Evolutionary conservation across 1,140 invertebrate genomes (phyloP).

Genomic region (Drosophila bocki): DNA sequence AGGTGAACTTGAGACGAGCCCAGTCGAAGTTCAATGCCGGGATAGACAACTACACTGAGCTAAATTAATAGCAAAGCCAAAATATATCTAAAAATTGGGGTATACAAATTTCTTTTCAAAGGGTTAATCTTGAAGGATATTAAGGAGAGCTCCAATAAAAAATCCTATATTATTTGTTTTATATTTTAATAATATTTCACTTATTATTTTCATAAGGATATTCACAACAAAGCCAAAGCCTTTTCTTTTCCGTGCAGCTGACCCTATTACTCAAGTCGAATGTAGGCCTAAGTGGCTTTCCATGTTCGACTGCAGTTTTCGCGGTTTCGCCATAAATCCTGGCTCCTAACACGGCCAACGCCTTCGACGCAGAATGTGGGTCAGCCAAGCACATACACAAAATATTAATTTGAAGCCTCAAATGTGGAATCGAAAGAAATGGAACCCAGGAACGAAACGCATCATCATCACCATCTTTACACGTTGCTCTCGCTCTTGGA

Average conservation of each 20-base stretch:
- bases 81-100: not conserved
- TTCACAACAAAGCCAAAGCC: not conserved
- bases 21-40: constrained; percentile 31
- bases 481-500: constrained; percentile 28
- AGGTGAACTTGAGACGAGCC: constrained; percentile 36
- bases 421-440: not conserved
- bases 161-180: not conserved
- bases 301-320: constrained; percentile 76
- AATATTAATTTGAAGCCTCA: constrained; percentile 9
- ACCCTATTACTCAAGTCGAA: constrained; percentile 6
- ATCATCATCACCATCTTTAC: constrained; percentile 22
- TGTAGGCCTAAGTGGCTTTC: constrained; percentile 70
- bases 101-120: not conserved
- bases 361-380: constrained; percentile 43
- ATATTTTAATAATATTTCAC: not conserved
- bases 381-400: constrained; percentile 16
- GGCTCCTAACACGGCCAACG: constrained; percentile 42
- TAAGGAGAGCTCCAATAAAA: not conserved
- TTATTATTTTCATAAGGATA: too few relatives aligned
- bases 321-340: constrained; percentile 63
- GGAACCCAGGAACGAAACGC: not conserved
- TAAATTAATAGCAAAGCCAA: constrained; percentile 2
- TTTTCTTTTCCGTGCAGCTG: not conserved
- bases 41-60: constrained; percentile 42
- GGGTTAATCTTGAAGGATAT: not conserved